Evolutionary conservation across 1,140 invertebrate species (phyloP), one percentile per base, ranked within the genome.

Genomic region (Bombyx mandarina): DNA sequence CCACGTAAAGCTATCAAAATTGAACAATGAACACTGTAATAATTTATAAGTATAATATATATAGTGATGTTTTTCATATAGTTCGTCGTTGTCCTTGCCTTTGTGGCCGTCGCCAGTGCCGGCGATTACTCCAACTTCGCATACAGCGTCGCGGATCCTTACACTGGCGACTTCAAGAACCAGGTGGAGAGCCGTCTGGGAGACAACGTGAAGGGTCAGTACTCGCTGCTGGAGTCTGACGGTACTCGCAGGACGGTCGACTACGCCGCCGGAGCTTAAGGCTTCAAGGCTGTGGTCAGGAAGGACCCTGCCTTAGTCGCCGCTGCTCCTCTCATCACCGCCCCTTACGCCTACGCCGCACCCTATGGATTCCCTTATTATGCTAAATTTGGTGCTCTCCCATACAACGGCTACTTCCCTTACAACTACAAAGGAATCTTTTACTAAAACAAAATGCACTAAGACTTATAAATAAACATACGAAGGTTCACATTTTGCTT

Each of bases 131-230:
- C 68, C 55, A 70, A 69, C 62, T 82, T 82, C 65, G 69, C 82
- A 6, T 89, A 89, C 57, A 73, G 74, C 52, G 88, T 89, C 1
- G 66, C 76, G 7, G 88, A 89, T 63, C 79, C 86, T 5, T 77
- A 79, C 74, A 90, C 81, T 63, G 87, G 90, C 9, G 88, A 90
- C 65, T 76, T 82, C 43, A 89, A 90, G 73, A 76, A 74, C 57
- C 86, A 88, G 59, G 66, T 85, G 51, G 88, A 89, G 70, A 81
- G 67, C 54, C 74, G 88, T 18, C 78, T 88, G 50, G 90, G 90
- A 3, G 88, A 91, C 67, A 66, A 88, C 35, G 90, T 91, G 12
- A 77, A 84, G 54, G 90, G 91, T n/a, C 76, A 80, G 45, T 88
- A 88, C 61, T 81, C 83, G 1, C 72, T 88, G 1, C 63, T 87